phyloP scores from a whole-genome alignment of 2,797 vertebrate genomes.

The Apodemus agrarius region DNA sequence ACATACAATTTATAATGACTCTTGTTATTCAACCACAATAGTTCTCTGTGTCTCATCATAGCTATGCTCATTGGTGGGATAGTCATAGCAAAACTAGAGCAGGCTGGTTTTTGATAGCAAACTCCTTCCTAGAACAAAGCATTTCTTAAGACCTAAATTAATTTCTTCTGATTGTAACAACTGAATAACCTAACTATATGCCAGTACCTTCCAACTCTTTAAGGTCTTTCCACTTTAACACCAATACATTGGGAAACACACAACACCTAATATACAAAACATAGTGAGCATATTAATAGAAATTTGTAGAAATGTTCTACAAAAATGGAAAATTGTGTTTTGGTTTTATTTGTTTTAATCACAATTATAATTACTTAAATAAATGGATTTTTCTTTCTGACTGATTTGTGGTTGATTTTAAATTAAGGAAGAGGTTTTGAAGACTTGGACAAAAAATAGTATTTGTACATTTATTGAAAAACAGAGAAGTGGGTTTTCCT shows the following conservation, averaged over 20 bases:
- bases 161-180: not conserved
- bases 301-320: not conserved
- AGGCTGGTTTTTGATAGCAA: not conserved
- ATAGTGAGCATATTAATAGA: not conserved
- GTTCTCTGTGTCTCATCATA: not conserved
- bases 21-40: not conserved
- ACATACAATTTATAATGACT: not conserved
- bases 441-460: not conserved
- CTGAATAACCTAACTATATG: not conserved
- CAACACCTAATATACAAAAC: not conserved
- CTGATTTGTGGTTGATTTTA: not conserved
- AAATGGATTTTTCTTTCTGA: not conserved
- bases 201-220: not conserved
- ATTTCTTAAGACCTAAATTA: not conserved
- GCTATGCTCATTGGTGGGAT: not conserved
- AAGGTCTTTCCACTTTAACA: not conserved
- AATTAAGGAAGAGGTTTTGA: not conserved
- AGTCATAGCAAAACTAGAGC: not conserved
- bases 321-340: not conserved
- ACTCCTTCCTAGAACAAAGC: not conserved
- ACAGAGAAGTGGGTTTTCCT: not conserved
- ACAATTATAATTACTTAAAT: not conserved
- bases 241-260: too few relatives aligned
- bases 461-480: not conserved
- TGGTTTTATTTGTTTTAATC: not conserved